Percentiles rank a stretch among this genome's conserved stretches.
These are phyloP conservation scores for Ambastaia sidthimunki DNA, from an alignment of 2,797 vertebrate species.

Conservation along the genomic window DNA sequence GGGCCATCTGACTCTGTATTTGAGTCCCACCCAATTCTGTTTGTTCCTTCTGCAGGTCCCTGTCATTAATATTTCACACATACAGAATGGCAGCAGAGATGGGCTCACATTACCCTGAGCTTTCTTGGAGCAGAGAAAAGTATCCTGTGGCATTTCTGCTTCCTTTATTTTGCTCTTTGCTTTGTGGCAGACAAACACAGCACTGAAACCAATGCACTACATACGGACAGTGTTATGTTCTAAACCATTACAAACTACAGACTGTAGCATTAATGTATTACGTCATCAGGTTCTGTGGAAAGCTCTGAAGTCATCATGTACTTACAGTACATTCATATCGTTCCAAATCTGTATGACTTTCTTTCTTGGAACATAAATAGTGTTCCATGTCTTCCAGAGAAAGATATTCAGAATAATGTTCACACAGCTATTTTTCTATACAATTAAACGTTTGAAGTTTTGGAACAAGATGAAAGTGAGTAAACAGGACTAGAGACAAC, in stretches of 20 bases:
- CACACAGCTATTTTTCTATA: no score
- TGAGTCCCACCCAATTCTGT: constrained; percentile 30
- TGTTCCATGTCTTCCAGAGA: no score
- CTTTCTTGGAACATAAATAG: background rate
- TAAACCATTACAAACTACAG: no score
- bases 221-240: background rate
- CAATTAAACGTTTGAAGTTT: background rate
- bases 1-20: background rate
- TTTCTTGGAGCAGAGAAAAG: constrained; percentile 68
- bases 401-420: background rate
- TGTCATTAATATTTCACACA: constrained; percentile 76
- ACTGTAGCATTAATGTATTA: background rate
- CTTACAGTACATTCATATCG: background rate
- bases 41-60: constrained; percentile 50
- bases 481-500: background rate
- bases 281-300: background rate
- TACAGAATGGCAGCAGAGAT: constrained; percentile 61
- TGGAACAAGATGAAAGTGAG: background rate
- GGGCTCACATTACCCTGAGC: constrained; percentile 66
- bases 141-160: constrained; percentile 22
- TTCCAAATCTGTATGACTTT: background rate
- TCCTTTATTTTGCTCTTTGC: constrained; percentile 8
- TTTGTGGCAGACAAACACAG: background rate
- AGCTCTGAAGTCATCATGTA: constrained; percentile 3
- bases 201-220: background rate